phyloP scores from a whole-genome alignment of 2,888 invertebrate species.

The Tetheella fluctuosa region DNA sequence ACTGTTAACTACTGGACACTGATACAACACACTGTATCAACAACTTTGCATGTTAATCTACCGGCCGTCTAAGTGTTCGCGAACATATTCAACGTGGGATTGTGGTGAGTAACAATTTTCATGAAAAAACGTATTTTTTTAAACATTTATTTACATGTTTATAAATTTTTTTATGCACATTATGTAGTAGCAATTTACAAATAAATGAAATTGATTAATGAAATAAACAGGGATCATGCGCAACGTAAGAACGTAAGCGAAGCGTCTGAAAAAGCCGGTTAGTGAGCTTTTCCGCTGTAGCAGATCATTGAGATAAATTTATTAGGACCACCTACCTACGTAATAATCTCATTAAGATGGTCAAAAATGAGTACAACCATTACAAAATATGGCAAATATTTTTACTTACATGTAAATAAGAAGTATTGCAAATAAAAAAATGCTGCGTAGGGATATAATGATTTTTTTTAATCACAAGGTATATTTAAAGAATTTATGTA shows the following conservation, averaged over 20 bases:
- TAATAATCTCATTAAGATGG: too few relatives aligned
- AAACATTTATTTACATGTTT: not conserved
- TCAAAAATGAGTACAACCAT: too few relatives aligned
- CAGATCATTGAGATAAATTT: constrained; percentile 39
- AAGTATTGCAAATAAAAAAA: too few relatives aligned
- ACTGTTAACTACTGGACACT: constrained; percentile 67
- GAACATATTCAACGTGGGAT: constrained; percentile 58
- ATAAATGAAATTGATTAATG: constrained; percentile 14
- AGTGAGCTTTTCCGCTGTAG: constrained; percentile 65
- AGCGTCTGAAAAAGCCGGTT: constrained; percentile 68
- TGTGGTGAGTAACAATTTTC: constrained; percentile 64
- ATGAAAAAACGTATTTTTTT: constrained; percentile 15
- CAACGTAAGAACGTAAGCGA: constrained; percentile 43
- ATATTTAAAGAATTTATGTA: too few relatives aligned
- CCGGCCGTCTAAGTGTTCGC: constrained; percentile 61
- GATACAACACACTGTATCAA: constrained; percentile 57
- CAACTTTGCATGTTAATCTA: constrained; percentile 49
- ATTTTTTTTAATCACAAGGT: too few relatives aligned
- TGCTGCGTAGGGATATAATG: too few relatives aligned
- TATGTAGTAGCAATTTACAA: too few relatives aligned
- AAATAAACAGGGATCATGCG: constrained; percentile 21
- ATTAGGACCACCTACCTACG: too few relatives aligned
- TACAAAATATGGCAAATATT: too few relatives aligned
- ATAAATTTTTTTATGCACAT: too few relatives aligned
- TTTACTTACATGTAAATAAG: too few relatives aligned